Conservation (phyloP, 64 coral and sea anemone species). For the Astreopora myriophthalma region DNA sequence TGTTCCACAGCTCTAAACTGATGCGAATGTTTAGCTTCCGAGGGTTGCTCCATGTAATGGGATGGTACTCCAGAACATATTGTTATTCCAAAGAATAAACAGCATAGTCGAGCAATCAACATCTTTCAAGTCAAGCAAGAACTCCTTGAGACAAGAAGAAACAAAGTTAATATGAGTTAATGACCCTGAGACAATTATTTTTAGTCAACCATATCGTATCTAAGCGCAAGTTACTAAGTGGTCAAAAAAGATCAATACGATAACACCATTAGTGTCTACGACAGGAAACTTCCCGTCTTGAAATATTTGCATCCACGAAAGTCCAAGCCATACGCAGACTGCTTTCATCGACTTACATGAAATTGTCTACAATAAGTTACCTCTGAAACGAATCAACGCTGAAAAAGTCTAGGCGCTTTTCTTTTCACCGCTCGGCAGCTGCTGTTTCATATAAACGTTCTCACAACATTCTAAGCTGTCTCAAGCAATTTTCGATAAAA, state of each 20-base stretch:
- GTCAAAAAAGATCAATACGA: background rate
- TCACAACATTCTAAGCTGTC: background rate
- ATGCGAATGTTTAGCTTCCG: slow-evolving; percentile 6
- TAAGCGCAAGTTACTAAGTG: background rate
- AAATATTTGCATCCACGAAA: background rate
- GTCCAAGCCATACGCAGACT: background rate
- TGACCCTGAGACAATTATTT: background rate
- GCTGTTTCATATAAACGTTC: slow-evolving; percentile 33
- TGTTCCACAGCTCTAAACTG: slow-evolving; percentile 73
- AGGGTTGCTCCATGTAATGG: background rate
- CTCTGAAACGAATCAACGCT: background rate
- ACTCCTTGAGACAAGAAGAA: slow-evolving; percentile 33
- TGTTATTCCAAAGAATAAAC: slow-evolving; percentile 49
- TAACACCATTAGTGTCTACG: background rate
- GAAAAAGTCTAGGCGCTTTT: background rate
- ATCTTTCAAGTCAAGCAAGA: slow-evolving; percentile 43
- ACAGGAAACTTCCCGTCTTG: background rate
- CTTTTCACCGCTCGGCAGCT: background rate
- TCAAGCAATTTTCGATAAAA: slow-evolving; percentile 5
- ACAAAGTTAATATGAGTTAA: background rate
- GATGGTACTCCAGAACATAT: slow-evolving; percentile 32
- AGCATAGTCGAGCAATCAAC: slow-evolving; percentile 58
- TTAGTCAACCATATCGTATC: background rate
- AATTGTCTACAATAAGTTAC: background rate
- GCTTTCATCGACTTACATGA: background rate